Evolutionary conservation across 2,113 vertebrate species (phyloP).

Genomic region (Brachypteracias leptosomus): DNA sequence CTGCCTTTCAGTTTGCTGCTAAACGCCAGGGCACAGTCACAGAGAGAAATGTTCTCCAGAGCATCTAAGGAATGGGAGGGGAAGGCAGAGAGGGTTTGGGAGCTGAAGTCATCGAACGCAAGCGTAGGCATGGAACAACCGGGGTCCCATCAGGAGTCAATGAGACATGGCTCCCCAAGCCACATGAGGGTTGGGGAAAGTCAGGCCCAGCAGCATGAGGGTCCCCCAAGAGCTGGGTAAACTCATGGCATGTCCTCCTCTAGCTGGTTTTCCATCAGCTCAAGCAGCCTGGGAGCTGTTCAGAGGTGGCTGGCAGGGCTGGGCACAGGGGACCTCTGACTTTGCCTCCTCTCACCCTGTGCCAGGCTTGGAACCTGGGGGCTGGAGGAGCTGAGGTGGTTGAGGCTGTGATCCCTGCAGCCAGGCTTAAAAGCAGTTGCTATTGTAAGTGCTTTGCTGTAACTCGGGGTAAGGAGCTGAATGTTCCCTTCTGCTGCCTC

Average conservation of each 20-base stretch:
- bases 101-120: not conserved
- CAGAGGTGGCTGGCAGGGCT: not conserved
- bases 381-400: not conserved
- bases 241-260: not conserved
- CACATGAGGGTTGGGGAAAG: not conserved
- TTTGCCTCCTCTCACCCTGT: not conserved
- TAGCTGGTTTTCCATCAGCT: not conserved
- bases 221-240: not conserved
- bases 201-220: not conserved
- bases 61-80: not conserved
- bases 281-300: not conserved
- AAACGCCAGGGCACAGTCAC: not conserved
- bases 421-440: not conserved
- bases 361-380: not conserved
- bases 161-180: not conserved
- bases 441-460: not conserved
- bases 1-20: not conserved
- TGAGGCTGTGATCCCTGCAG: not conserved
- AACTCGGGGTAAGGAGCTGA: not conserved
- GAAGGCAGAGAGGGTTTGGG: not conserved
- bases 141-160: constrained; percentile 1
- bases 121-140: not conserved
- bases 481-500: not conserved
- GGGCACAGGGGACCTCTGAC: not conserved
- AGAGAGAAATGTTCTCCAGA: not conserved